Evolutionary conservation across 2,797 vertebrate species (phyloP).

Genomic region (Rhabdomys pumilio): DNA sequence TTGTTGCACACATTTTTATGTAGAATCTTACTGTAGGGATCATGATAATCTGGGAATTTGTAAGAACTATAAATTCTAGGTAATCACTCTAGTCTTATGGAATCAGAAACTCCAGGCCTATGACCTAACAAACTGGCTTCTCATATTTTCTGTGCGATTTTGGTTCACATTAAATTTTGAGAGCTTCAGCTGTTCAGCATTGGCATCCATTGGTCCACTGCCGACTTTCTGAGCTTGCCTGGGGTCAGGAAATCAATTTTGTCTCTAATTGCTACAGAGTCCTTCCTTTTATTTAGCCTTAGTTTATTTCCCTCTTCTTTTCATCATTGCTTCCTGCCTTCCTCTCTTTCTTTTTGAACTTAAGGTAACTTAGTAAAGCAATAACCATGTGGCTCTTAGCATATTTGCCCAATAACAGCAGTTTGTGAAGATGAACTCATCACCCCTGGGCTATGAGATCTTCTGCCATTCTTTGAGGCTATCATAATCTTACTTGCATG

Average conservation of each 20-base stretch:
- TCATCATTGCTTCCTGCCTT: not conserved
- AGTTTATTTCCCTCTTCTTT: constrained; percentile 31
- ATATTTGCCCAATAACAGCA: not conserved
- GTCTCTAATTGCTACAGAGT: not conserved
- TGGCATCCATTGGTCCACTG: not conserved
- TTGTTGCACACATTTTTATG: not conserved
- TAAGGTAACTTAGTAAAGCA: constrained; percentile 13
- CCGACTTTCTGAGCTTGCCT: constrained; percentile 1
- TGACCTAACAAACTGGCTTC: not conserved
- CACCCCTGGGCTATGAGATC: not conserved
- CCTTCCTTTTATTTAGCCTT: not conserved
- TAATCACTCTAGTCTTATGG: not conserved
- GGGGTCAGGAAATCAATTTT: constrained; percentile 1
- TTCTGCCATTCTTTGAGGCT: not conserved
- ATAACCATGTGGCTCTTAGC: not conserved
- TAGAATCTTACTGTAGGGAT: not conserved
- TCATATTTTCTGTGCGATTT: not conserved
- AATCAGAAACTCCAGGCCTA: not conserved
- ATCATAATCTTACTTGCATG: not conserved
- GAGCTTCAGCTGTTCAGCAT: not conserved
- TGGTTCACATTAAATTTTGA: not conserved
- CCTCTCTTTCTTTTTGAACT: not conserved
- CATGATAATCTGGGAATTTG: not conserved
- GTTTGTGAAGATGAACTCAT: not conserved
- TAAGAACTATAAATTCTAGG: constrained; percentile 22